Evolutionary conservation across 2,113 vertebrate genomes (phyloP), one percentile per base, ranked within the genome.

Genomic region (Ciconia boyciana): DNA sequence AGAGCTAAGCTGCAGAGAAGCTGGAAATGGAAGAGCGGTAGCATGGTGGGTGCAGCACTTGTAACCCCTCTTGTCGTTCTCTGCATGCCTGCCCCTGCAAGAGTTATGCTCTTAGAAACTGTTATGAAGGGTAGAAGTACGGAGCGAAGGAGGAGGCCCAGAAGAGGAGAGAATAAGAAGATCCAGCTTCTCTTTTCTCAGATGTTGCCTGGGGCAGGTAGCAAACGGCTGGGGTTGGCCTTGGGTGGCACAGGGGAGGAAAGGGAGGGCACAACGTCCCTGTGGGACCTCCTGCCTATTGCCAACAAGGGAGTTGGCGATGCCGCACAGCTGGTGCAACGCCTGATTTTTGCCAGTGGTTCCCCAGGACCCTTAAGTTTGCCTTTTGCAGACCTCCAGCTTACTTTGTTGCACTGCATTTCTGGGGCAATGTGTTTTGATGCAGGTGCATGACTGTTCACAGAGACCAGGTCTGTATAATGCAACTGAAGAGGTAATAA

Each of bases 391-490:
- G 26, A 25, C 44, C 29, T 44, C 29, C 28, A 46, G 29, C 26
- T 84, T 29, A 4, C 18, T n/a, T 49, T 11, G 13, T n/a, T 26
- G 44, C 10, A 0, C 13, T 6, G 25, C 1, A 0, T 22, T 74
- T 70, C n/a, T 58, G 55, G 39, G 70, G 43, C 0, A 1, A 28
- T 14, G 28, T 25, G 28, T 25, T 84, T 31, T 22, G 41, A 20
- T 32, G 52, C 3, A 3, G 0, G 0, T 7, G 16, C 8, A 2
- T 0, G 2, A 0, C 48, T 19, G 29, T 29, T 75, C 39, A 4
- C 41, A 48, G 74, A 61, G 61, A 74, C 28, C n/a, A 18, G 44
- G 48, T 28, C 32, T 69, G 82, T 31, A 6, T 12, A 25, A 34
- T 4, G 57, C 58, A 74, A 61, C 41, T 83, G 32, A 62, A 80